phyloP scores from a whole-genome alignment of 2,888 invertebrate species.

The Stenodema calcarata region DNA sequence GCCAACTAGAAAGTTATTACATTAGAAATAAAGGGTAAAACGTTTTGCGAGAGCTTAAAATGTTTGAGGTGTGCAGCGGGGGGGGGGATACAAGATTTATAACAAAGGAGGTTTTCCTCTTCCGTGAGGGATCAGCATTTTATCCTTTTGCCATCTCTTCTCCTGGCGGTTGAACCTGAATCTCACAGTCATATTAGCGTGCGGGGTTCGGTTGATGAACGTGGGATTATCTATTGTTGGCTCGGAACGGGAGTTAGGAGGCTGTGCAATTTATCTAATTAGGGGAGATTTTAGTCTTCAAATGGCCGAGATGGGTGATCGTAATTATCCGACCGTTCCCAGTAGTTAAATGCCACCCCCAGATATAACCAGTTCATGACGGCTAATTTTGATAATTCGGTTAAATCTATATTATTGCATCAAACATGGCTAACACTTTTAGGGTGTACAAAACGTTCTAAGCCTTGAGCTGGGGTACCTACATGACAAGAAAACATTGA shows the following conservation, averaged over 20 bases:
- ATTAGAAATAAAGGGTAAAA: not conserved
- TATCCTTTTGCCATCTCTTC: not conserved
- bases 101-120: not conserved
- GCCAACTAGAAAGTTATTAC: not conserved
- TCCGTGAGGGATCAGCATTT: not conserved
- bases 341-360: not conserved
- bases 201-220: not conserved
- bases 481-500: too few species aligned
- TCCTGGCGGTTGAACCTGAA: not conserved
- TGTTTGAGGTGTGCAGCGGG: not conserved
- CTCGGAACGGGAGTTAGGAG: not conserved
- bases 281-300: not conserved
- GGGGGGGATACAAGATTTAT: not conserved
- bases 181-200: not conserved
- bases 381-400: too few species aligned
- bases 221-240: not conserved
- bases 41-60: not conserved
- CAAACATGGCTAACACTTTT: too few species aligned
- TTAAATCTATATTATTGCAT: too few species aligned
- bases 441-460: too few species aligned
- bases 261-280: not conserved
- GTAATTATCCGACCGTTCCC: not conserved
- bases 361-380: not conserved
- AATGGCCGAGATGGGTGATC: not conserved
- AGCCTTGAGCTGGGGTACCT: too few species aligned